Conservation (phyloP, 2,113 vertebrate species). For the Pteronura brasiliensis region DNA sequence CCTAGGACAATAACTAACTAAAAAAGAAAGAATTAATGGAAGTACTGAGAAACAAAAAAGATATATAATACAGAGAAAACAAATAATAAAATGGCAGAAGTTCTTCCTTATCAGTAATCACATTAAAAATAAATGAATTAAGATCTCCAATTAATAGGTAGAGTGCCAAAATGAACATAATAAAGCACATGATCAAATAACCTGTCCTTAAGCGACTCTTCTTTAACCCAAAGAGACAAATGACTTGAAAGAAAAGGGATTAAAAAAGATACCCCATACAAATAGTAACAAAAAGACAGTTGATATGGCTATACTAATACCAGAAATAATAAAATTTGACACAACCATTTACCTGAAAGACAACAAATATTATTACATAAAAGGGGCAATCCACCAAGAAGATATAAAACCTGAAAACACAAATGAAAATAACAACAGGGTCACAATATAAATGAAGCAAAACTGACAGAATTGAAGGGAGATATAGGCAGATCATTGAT, state of each 20-base stretch:
- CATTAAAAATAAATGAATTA: not conserved
- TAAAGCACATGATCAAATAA: not conserved
- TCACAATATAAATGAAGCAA: not conserved
- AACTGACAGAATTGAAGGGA: not conserved
- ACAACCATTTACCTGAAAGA: not conserved
- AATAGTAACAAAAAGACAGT: not conserved
- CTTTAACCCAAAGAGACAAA: not conserved
- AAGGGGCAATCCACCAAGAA: not conserved
- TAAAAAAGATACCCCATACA: not conserved
- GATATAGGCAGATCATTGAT: not conserved
- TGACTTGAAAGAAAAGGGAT: not conserved
- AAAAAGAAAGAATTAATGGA: not conserved
- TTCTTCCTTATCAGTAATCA: not conserved
- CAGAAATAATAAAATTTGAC: not conserved
- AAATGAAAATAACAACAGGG: not conserved
- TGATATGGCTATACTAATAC: not conserved
- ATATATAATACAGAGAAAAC: not conserved
- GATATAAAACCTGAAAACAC: not conserved
- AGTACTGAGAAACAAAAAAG: not conserved
- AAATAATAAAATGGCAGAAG: not conserved
- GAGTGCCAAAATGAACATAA: not conserved
- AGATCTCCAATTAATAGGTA: not conserved
- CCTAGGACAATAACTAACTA: not conserved
- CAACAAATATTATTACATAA: not conserved
- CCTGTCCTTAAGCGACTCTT: not conserved